Evolutionary conservation across 2,113 vertebrate genomes (phyloP).

Genomic region (Ornithorhynchus anatinus): DNA sequence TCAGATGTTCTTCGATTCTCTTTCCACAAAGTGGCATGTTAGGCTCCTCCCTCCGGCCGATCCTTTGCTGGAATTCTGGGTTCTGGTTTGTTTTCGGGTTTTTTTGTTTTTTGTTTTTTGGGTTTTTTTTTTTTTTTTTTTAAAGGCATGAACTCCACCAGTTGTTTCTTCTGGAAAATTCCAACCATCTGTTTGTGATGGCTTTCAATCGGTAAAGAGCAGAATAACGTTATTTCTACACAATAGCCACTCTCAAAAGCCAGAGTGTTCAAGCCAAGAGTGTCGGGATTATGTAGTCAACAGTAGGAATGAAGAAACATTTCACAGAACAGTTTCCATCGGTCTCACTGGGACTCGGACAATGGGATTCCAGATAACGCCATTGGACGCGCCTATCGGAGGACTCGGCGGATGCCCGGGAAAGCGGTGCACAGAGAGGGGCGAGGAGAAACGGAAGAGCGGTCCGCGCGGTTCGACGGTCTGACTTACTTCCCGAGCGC

Average conservation of each 20-base stretch:
- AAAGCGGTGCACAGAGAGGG: too few relatives aligned
- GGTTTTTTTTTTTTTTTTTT: too few relatives aligned
- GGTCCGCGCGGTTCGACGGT: too few relatives aligned
- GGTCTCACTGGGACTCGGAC: too few relatives aligned
- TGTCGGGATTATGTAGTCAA: slow-evolving; percentile 3
- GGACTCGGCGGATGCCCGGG: too few relatives aligned
- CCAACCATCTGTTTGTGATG: not conserved
- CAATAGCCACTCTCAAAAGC: not conserved
- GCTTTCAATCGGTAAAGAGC: slow-evolving; percentile 1
- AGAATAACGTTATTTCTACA: not conserved
- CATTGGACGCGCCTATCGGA: too few relatives aligned
- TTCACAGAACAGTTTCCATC: slow-evolving; percentile 33
- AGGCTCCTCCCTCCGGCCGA: slow-evolving; percentile 30
- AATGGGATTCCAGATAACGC: too few relatives aligned
- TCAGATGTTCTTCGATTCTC: slow-evolving; percentile 36
- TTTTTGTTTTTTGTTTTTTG: too few relatives aligned
- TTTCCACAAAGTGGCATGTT: not conserved
- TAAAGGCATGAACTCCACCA: not conserved
- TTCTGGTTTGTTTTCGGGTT: not conserved
- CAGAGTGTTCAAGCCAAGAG: slow-evolving; percentile 4
- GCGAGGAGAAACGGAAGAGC: too few relatives aligned
- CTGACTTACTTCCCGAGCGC: too few relatives aligned
- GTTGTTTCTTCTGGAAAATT: not conserved
- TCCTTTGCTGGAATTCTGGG: not conserved
- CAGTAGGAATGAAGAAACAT: slow-evolving; percentile 4